A percentile compares a stretch with the other conserved stretches of the same genome.
Conservation (phyloP, 2,113 vertebrate genomes). For the Anguilla rostrata region DNA sequence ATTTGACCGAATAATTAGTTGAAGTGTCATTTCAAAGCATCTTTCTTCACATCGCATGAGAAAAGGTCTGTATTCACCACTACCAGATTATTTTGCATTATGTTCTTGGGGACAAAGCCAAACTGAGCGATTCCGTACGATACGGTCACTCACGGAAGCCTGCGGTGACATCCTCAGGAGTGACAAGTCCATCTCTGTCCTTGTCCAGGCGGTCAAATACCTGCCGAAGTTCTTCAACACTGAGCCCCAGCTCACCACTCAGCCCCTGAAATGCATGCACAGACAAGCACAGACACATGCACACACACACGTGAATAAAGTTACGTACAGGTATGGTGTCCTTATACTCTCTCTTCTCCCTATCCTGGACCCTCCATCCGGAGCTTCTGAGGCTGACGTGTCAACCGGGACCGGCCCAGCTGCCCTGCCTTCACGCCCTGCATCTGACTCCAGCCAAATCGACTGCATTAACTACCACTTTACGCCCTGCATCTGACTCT, state of each 20-base stretch:
- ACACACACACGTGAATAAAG: slow-evolving; percentile 17
- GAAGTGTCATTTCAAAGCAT: too few species aligned
- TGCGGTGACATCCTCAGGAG: slow-evolving; percentile 53
- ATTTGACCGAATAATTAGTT: too few species aligned
- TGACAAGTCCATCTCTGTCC: slow-evolving; percentile 49
- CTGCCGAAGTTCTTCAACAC: slow-evolving; percentile 56
- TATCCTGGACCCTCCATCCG: too few species aligned
- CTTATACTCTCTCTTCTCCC: neutral
- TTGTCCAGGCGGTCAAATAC: slow-evolving; percentile 67
- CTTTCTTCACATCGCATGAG: too few species aligned
- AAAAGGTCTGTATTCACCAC: neutral
- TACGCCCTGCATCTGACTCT: too few species aligned
- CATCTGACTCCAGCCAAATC: too few species aligned
- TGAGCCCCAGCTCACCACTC: slow-evolving; percentile 49
- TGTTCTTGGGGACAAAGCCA: neutral
- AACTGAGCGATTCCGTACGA: neutral
- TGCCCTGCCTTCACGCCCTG: too few species aligned
- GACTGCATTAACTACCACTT: too few species aligned
- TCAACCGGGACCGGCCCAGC: too few species aligned
- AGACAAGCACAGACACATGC: too few species aligned
- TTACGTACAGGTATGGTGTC: neutral
- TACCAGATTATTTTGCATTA: neutral
- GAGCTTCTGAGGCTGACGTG: too few species aligned
- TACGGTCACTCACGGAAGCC: slow-evolving; percentile 63
- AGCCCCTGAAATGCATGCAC: slow-evolving; percentile 47